These are phyloP conservation scores for Troides aeacus DNA, from an alignment of 2,888 invertebrate genomes.

Conservation along the genomic window DNA sequence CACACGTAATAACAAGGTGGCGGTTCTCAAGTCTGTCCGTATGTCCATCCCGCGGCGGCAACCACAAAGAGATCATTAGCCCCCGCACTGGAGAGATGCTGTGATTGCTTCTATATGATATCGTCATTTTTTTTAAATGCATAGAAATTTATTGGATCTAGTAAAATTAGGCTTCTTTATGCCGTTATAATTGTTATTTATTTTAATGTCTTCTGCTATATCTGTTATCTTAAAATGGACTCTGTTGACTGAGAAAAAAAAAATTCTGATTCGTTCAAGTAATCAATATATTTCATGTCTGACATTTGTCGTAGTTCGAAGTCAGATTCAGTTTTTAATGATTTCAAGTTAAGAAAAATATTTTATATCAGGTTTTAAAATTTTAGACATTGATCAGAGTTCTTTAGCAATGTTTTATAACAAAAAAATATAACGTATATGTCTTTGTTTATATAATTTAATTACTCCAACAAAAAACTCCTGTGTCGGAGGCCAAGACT, in stretches of 20 bases:
- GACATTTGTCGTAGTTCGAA: slow-evolving; percentile 3
- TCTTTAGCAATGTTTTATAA: background rate
- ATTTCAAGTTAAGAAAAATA: background rate
- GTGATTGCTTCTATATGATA: slow-evolving; percentile 65
- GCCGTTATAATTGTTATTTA: slow-evolving; percentile 33
- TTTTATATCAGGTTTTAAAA: background rate
- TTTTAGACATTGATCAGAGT: background rate
- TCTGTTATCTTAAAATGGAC: slow-evolving; percentile 3
- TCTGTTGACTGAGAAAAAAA: background rate
- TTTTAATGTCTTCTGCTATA: slow-evolving; percentile 21
- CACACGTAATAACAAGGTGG: slow-evolving; percentile 76
- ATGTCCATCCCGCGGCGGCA: slow-evolving; percentile 54
- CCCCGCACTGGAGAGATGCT: slow-evolving; percentile 49
- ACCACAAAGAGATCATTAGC: slow-evolving; percentile 70
- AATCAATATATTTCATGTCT: background rate
- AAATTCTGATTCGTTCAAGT: background rate
- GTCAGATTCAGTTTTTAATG: background rate
- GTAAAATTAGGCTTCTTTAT: slow-evolving; percentile 33
- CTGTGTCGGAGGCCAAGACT: too few relatives aligned
- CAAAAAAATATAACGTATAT: too few relatives aligned
- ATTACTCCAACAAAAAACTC: too few relatives aligned
- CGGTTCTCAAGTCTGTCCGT: slow-evolving; percentile 51
- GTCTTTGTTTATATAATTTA: too few relatives aligned
- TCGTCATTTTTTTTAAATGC: slow-evolving; percentile 39
- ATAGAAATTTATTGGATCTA: slow-evolving; percentile 30